Evolutionary conservation across 2,113 vertebrate genomes (phyloP), one percentile per base, ranked within the genome.

Genomic region (Craseonycteris thonglongyai): DNA sequence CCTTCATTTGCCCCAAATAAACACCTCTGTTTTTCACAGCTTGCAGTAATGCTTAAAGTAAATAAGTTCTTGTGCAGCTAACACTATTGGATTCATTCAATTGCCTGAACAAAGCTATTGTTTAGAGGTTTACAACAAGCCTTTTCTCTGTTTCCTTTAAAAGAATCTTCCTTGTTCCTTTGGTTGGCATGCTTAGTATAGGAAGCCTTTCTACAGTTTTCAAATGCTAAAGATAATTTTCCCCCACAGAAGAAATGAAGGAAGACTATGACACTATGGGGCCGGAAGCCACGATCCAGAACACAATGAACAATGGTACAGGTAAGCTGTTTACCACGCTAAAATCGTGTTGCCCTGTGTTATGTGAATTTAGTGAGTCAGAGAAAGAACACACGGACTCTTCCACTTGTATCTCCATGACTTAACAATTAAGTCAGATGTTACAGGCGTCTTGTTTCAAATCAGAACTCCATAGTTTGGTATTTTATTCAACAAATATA

Each of bases 221-320:
- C 97, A 94, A 96, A 97, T 82, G 91, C 97, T 98, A 97, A 98
- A 97, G 96, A 94, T 96, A 96, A 83, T 45, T 97, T 97, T 85
- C 97, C 93, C 88, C 90, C 85, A 89, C 98, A 99, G 99, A 99
- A 99, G 99, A 99, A 98, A 99, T 99, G 98, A 99, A 99, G 98
- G 99, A 99, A 97, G 99, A 99, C 88, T 99, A 99, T 97, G 99
- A 99, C 98, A 98, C 98, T 97, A 98, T 99, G 99, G 99, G 99
- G 98, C 98, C 99, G 71, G 99, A 99, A 96, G 98, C 98, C 98
- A 93, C 98, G 93, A 98, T 99, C 98, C 99, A 99, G 98, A 98
- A 99, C 81, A 93, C 99, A 87, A 98, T 99, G 98, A 99, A 99
- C 98, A 98, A 99, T 84, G 99, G 99, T 98, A 99, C 99, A 99